A percentile compares a stretch with the other conserved stretches of the same genome.
These are phyloP conservation scores for Triplophysa dalaica DNA, from an alignment of 2,113 vertebrate genomes.

Conservation along the genomic window DNA sequence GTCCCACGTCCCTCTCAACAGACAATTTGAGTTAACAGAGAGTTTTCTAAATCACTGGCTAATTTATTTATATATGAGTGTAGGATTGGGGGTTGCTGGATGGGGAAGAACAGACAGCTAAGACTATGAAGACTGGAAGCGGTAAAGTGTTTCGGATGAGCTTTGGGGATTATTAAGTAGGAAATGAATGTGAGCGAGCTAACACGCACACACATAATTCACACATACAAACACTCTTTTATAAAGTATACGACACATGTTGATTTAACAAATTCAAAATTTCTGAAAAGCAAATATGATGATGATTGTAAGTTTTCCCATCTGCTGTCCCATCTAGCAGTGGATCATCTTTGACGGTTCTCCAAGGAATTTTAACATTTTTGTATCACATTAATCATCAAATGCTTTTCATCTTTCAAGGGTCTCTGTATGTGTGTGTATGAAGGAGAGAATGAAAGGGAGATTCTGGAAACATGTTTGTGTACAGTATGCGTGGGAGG, in stretches of 20 bases:
- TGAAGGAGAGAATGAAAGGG: slow-evolving; percentile 57
- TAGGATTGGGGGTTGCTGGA: not conserved
- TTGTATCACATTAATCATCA: too few relatives aligned
- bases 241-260: not conserved
- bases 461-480: slow-evolving; percentile 49
- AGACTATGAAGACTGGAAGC: not conserved
- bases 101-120: not conserved
- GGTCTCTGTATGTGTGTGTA: slow-evolving; percentile 40
- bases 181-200: not conserved
- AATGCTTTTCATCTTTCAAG: slow-evolving; percentile 36
- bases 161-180: slow-evolving; percentile 7
- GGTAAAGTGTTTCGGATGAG: slow-evolving; percentile 22
- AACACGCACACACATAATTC: not conserved
- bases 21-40: slow-evolving; percentile 14
- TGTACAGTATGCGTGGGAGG: slow-evolving; percentile 60
- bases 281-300: not conserved
- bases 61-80: slow-evolving; percentile 21
- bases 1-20: not conserved
- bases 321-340: slow-evolving; percentile 44
- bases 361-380: not conserved
- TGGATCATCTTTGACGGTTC: not conserved
- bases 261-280: too few relatives aligned
- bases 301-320: not conserved
- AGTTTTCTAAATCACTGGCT: slow-evolving; percentile 10
- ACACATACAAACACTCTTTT: not conserved